Conservation (phyloP, 2,888 invertebrate genomes). For the Margaritifera margaritifera region DNA sequence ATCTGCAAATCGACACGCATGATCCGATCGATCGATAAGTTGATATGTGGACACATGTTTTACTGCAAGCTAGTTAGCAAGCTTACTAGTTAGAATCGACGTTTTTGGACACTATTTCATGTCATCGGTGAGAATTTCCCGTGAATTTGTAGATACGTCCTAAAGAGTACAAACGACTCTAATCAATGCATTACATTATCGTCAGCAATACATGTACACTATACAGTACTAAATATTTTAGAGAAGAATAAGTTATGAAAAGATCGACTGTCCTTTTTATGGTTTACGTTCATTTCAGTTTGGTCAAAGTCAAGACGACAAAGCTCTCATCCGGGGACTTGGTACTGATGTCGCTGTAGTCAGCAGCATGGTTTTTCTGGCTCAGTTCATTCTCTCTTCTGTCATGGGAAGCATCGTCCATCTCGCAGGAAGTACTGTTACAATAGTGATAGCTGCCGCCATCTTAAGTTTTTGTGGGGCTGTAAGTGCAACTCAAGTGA, state of each 20-base stretch:
- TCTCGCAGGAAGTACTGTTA: conserved; percentile 87
- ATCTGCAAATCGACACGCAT: too few species aligned
- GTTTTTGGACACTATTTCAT: too few species aligned
- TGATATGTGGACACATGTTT: too few species aligned
- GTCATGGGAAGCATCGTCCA: conserved; percentile 78
- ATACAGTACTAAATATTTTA: too few species aligned
- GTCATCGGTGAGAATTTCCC: too few species aligned
- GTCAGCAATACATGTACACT: too few species aligned
- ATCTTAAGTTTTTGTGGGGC: conserved; percentile 89
- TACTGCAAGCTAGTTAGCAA: too few species aligned
- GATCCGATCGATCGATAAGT: too few species aligned
- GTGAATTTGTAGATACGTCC: too few species aligned
- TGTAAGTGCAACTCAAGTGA: conserved; percentile 87
- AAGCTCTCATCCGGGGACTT: conserved; percentile 81
- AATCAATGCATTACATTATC: too few species aligned
- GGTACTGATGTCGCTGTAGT: conserved; percentile 96
- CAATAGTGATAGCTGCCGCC: conserved; percentile 90
- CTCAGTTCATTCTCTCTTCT: conserved; percentile 89
- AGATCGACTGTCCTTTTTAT: neutral
- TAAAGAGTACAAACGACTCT: too few species aligned
- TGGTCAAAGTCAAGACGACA: conserved; percentile 16
- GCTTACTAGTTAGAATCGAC: too few species aligned
- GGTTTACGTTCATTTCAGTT: conserved; percentile 37
- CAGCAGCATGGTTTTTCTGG: conserved; percentile 95
- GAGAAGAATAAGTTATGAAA: neutral